These are phyloP conservation scores for Apocheima hispidaria DNA, from an alignment of 2,888 invertebrate species.

Conservation along the genomic window DNA sequence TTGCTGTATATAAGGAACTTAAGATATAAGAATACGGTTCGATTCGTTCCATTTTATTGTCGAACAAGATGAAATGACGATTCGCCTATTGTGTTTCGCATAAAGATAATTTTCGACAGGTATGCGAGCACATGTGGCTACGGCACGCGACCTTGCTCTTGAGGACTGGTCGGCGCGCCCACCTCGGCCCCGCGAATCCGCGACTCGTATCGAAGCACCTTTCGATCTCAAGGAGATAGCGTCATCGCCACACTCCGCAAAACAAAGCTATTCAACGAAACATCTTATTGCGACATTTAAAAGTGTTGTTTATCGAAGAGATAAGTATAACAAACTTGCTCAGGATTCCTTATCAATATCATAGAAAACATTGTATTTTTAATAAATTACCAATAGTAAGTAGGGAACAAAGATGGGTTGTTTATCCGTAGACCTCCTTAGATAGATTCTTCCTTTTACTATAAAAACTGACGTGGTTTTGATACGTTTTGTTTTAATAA, in stretches of 20 bases:
- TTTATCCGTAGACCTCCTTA: too few relatives aligned
- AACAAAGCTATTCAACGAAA: slow-evolving; percentile 15
- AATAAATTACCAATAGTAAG: not conserved
- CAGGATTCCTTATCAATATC: slow-evolving; percentile 2
- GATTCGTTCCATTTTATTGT: not conserved
- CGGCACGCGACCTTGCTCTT: slow-evolving; percentile 73
- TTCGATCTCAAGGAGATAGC: slow-evolving; percentile 17
- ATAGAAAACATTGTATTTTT: not conserved
- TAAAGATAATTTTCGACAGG: slow-evolving; percentile 8
- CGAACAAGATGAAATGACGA: not conserved
- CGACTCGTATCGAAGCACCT: slow-evolving; percentile 33
- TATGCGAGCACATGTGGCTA: slow-evolving; percentile 32
- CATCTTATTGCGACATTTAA: slow-evolving; percentile 11
- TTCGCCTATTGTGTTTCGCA: not conserved
- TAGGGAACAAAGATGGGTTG: not conserved
- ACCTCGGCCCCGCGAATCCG: slow-evolving; percentile 63
- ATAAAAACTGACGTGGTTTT: too few relatives aligned
- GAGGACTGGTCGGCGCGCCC: slow-evolving; percentile 75
- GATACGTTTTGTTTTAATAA: too few relatives aligned
- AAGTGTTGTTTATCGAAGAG: slow-evolving; percentile 6
- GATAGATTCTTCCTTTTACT: too few relatives aligned
- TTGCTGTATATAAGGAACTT: too few relatives aligned
- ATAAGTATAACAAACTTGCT: too few relatives aligned
- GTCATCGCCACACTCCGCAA: slow-evolving; percentile 11
- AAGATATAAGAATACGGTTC: too few relatives aligned